phyloP scores from a whole-genome alignment of 2,888 invertebrate genomes.

The Troides aeacus region DNA sequence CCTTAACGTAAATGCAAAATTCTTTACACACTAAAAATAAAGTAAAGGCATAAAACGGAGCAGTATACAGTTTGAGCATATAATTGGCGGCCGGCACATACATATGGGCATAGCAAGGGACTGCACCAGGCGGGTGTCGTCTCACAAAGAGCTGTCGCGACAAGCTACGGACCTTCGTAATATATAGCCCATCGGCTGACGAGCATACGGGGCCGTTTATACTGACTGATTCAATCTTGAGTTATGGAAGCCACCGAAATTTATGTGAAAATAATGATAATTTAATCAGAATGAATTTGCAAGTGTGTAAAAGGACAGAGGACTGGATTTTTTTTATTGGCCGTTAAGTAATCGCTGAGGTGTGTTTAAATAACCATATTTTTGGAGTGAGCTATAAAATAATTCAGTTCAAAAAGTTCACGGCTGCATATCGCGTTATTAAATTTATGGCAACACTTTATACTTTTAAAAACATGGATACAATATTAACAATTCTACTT shows the following conservation, averaged over 20 bases:
- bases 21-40: slow-evolving; percentile 9
- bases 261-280: slow-evolving; percentile 27
- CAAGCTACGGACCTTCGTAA: slow-evolving; percentile 38
- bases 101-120: slow-evolving; percentile 18
- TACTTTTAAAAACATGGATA: background rate
- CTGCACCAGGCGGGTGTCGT: slow-evolving; percentile 44
- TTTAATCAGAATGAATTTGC: slow-evolving; percentile 23
- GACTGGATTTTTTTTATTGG: background rate
- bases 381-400: background rate
- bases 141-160: slow-evolving; percentile 53
- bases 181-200: slow-evolving; percentile 27
- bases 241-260: slow-evolving; percentile 22
- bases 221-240: slow-evolving; percentile 30
- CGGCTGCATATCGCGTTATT: background rate
- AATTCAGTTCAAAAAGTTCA: slow-evolving; percentile 8
- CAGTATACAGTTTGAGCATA: slow-evolving; percentile 22
- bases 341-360: background rate
- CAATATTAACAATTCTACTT: background rate
- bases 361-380: background rate
- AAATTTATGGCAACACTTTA: background rate
- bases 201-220: slow-evolving; percentile 18
- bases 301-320: slow-evolving; percentile 11
- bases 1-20: background rate
- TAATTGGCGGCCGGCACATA: slow-evolving; percentile 23
- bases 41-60: slow-evolving; percentile 2